Conservation (phyloP, 2,113 vertebrate genomes). For the Gobiocypris rarus region DNA sequence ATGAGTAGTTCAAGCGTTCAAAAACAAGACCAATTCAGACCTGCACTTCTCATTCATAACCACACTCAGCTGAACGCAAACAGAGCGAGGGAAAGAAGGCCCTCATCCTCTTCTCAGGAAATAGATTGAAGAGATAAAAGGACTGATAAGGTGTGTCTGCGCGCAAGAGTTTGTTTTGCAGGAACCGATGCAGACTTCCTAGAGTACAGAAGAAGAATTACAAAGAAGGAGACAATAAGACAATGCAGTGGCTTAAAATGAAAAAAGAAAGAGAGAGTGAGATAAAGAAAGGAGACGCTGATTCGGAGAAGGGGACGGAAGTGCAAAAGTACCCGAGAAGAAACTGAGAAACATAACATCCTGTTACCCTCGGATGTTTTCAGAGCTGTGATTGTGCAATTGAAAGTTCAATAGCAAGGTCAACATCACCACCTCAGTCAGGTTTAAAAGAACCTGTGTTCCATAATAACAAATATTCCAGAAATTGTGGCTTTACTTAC, state of each 20-base stretch:
- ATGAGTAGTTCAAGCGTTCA: slow-evolving; percentile 33
- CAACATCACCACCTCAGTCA: neutral
- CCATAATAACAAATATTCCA: neutral
- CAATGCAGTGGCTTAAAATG: slow-evolving; percentile 40
- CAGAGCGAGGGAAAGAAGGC: slow-evolving; percentile 60
- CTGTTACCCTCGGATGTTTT: neutral
- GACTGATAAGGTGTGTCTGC: slow-evolving; percentile 43
- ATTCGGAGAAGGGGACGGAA: slow-evolving; percentile 29
- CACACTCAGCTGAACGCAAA: slow-evolving; percentile 41
- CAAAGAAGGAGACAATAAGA: slow-evolving; percentile 40
- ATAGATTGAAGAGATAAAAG: slow-evolving; percentile 67
- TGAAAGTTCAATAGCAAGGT: slow-evolving; percentile 1
- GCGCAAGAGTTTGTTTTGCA: slow-evolving; percentile 35
- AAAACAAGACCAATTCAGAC: slow-evolving; percentile 39
- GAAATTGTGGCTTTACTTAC: neutral
- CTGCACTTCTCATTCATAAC: slow-evolving; percentile 50
- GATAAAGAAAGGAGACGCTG: slow-evolving; percentile 36
- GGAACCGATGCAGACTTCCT: slow-evolving; percentile 47
- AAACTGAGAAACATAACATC: neutral
- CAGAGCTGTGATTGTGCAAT: slow-evolving; percentile 8
- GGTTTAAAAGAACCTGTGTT: neutral
- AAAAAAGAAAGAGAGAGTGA: slow-evolving; percentile 54
- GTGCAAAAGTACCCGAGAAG: neutral
- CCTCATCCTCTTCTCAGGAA: slow-evolving; percentile 70
- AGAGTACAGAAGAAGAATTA: slow-evolving; percentile 34